Base-by-base conservation (phyloP, 2,888 invertebrate species). In the Cremastobaeus sp. region DNA sequence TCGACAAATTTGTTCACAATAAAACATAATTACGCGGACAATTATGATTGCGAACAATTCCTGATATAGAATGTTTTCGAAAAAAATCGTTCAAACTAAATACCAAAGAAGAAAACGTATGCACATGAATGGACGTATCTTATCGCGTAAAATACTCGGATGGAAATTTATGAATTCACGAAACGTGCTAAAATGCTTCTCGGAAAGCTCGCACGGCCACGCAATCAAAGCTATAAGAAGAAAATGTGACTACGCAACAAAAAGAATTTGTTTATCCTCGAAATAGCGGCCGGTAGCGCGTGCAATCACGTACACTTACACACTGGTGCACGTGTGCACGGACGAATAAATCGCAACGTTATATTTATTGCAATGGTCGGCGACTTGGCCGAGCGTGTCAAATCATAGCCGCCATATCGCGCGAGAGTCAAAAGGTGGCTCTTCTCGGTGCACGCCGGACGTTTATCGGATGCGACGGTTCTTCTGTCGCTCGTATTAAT, bases 361-460 rank as follows among this genome's bases (percentile, higher is more conserved):
- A 34, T 54, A 60, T 20, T 69, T 69, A 59, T 52, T 35, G 39
- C 54, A 48, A 54, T 41, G 20, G 55, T 39, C 45, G 35, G 41
- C 32, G 54, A 62, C 62, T 45, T 62, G 62, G 62, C 70, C 70
- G 70, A 70, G 70, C 62, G 70, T 64, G 62, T 64, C 54, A 64
- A 71, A 71, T 71, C 70, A 69, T 39, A 60, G 60, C 43, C 52
- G 54, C 55, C 65, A 66, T 55, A 69, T 60, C 68, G 59, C 57
- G 68, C 59, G 35, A 52, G 59, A 60, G 69, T 69, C 69, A 60
- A 69, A 69, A 69, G 69, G 68, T 66, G 66, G 39, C 57, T 55
- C 60, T 55, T 47, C 57, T 48, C 57, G 48, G 54, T 11, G 59
- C 28, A 25, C 60, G 55, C 30, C 25, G 34, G 52, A 52, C 59